phyloP scores from a whole-genome alignment of 2,888 invertebrate species.

The Heterodera filipjevi region DNA sequence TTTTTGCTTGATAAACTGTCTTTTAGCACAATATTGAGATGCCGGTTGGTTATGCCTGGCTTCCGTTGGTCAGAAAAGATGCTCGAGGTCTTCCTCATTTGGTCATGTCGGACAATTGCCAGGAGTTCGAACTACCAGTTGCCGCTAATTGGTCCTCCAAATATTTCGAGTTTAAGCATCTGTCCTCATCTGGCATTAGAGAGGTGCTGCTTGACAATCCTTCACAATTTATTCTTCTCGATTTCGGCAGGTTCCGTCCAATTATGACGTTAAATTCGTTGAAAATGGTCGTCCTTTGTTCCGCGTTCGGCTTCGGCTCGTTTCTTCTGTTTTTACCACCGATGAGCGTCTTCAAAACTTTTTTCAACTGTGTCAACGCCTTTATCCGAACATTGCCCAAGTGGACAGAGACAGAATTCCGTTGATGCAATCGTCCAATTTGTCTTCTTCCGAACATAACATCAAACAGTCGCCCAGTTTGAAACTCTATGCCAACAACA shows the following conservation, averaged over 20 bases:
- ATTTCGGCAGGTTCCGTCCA: slow-evolving; percentile 74
- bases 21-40: slow-evolving; percentile 59
- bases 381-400: slow-evolving; percentile 5
- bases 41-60: slow-evolving; percentile 91
- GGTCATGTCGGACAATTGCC: slow-evolving; percentile 71
- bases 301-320: slow-evolving; percentile 79
- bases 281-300: slow-evolving; percentile 88
- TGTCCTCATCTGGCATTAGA: neutral
- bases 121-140: slow-evolving; percentile 76
- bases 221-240: no score
- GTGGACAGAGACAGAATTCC: neutral
- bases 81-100: slow-evolving; percentile 43
- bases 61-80: slow-evolving; percentile 82
- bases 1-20: neutral
- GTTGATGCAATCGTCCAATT: neutral
- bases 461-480: neutral
- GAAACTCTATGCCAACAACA: slow-evolving; percentile 5
- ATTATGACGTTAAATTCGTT: slow-evolving; percentile 87
- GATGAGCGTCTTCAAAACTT: slow-evolving; percentile 63
- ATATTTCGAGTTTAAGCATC: slow-evolving; percentile 61
- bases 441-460: neutral
- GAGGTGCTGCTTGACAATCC: neutral
- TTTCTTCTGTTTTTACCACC: slow-evolving; percentile 83
- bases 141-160: slow-evolving; percentile 83
- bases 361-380: slow-evolving; percentile 73